Conservation (phyloP, 2,888 invertebrate genomes). For the Epirrhoe tristata region DNA sequence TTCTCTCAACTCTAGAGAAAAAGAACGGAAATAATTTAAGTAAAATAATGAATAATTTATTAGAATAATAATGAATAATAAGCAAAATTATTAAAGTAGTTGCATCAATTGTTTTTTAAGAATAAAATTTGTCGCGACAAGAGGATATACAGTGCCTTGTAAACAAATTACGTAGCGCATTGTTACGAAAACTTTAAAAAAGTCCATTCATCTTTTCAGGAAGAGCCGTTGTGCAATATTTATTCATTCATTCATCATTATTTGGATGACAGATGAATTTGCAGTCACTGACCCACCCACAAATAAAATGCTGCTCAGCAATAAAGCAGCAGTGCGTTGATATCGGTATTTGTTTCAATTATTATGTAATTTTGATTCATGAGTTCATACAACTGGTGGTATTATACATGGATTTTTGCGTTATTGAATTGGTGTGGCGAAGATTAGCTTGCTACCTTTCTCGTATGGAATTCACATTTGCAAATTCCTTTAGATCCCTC, state of each 20-base stretch:
- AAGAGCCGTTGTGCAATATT: slow-evolving; percentile 37
- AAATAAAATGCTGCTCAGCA: slow-evolving; percentile 20
- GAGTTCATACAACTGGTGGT: neutral
- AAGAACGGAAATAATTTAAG: too few species aligned
- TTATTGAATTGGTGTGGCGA: neutral
- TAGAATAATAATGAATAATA: too few species aligned
- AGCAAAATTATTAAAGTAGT: too few species aligned
- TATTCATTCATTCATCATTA: slow-evolving; percentile 31
- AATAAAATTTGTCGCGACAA: neutral
- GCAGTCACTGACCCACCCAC: slow-evolving; percentile 34
- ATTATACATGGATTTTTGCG: too few species aligned
- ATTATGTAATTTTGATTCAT: slow-evolving; percentile 28
- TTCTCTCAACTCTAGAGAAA: too few species aligned
- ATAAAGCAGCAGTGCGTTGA: slow-evolving; percentile 26
- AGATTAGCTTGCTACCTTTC: too few species aligned
- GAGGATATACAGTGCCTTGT: neutral
- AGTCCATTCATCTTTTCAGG: slow-evolving; percentile 16
- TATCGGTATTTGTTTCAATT: slow-evolving; percentile 17
- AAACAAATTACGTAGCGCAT: neutral
- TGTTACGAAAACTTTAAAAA: neutral
- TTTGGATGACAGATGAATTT: slow-evolving; percentile 29
- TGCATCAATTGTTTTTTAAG: neutral
- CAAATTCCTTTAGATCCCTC: too few species aligned
- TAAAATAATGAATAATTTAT: too few species aligned
- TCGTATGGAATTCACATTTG: too few species aligned